These are phyloP conservation scores for Paradoxurus hermaphroditus DNA, from an alignment of 2,113 vertebrate genomes.

Conservation along the genomic window DNA sequence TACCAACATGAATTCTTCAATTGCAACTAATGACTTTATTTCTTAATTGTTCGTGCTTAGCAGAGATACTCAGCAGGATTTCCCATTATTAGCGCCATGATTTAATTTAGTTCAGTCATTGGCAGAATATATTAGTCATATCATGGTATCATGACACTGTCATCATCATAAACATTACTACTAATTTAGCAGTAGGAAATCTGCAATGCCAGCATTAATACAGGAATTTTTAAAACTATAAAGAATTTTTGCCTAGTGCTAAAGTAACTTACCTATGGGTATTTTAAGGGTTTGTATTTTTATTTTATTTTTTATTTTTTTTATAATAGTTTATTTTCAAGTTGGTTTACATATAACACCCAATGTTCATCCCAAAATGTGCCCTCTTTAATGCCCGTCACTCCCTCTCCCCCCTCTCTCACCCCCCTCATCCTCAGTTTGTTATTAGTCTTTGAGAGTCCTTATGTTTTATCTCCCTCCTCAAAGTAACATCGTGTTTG, in stretches of 20 bases:
- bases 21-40: conserved; percentile 41
- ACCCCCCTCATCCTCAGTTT: no score
- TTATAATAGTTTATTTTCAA: no score
- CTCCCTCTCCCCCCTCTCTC: no score
- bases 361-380: no score
- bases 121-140: neutral
- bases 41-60: conserved; percentile 41
- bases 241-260: neutral
- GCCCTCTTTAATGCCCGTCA: no score
- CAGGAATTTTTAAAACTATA: neutral
- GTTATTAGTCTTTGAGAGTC: no score
- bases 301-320: no score
- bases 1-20: conserved; percentile 29
- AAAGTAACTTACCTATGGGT: neutral
- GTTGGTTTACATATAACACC: no score
- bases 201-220: neutral
- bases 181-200: neutral
- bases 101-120: conserved; percentile 30
- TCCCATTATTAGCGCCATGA: neutral
- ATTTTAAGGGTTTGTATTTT: neutral
- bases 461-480: no score
- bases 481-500: neutral
- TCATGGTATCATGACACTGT: neutral
- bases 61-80: conserved; percentile 41
- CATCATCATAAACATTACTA: neutral